Evolutionary conservation across 2,113 vertebrate species (phyloP).

Genomic region (Tetraodon nigroviridis): DNA sequence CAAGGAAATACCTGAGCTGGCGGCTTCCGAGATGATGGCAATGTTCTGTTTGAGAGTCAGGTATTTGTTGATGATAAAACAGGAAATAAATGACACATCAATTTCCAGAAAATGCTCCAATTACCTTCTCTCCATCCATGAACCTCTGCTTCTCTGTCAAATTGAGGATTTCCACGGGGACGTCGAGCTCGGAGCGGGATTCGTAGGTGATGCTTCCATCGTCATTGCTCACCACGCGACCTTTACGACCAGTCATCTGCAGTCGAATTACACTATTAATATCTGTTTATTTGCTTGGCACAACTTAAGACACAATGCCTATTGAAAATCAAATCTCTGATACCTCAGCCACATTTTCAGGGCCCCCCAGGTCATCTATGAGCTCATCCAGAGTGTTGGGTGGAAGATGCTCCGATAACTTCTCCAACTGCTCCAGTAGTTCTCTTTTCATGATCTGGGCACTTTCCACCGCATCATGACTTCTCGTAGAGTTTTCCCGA

Average conservation of each 20-base stretch:
- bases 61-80: too few species aligned
- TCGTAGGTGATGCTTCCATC: constrained; percentile 97
- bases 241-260: constrained; percentile 97
- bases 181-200: constrained; percentile 92
- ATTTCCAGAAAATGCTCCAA: neutral
- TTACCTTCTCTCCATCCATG: constrained; percentile 98
- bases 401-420: constrained; percentile 87
- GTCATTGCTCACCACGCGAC: constrained; percentile 94
- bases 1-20: constrained; percentile 95
- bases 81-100: too few species aligned
- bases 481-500: constrained; percentile 84
- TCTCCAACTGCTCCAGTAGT: constrained; percentile 87
- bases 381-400: constrained; percentile 97
- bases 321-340: constrained; percentile 70
- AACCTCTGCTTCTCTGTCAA: constrained; percentile 97
- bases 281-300: too few species aligned
- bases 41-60: constrained; percentile 80
- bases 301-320: neutral
- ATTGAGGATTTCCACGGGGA: constrained; percentile 96
- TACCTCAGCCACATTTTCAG: constrained; percentile 97
- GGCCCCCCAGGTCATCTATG: constrained; percentile 95
- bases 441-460: constrained; percentile 96
- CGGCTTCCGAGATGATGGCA: constrained; percentile 96
- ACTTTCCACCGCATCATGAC: constrained; percentile 92
- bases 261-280: too few species aligned